Evolutionary conservation across 2,888 invertebrate genomes (phyloP).

Genomic region (Idaea aversata): DNA sequence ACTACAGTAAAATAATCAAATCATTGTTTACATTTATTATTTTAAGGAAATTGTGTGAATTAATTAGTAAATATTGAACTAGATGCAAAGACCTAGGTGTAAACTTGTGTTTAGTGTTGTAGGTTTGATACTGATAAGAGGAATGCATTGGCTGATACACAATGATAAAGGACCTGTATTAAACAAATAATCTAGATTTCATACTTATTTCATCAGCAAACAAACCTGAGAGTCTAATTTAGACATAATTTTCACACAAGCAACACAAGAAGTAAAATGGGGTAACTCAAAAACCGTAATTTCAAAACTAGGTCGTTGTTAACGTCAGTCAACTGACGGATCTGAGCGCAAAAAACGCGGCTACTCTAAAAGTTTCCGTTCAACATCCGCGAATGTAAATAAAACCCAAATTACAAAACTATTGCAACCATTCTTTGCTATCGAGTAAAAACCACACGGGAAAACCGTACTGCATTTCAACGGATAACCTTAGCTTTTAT

Average conservation of each 20-base stretch:
- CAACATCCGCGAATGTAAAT: conserved; percentile 31
- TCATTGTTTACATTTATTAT: no score
- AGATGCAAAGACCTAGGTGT: no score
- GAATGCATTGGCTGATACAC: no score
- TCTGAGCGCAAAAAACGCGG: conserved; percentile 11
- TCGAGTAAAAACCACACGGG: conserved; percentile 51
- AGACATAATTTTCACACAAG: no score
- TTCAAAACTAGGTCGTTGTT: conserved; percentile 14
- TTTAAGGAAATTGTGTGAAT: no score
- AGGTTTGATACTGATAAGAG: no score
- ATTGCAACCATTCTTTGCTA: conserved; percentile 39
- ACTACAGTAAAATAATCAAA: background rate
- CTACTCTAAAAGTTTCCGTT: conserved; percentile 20
- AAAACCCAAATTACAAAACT: conserved; percentile 36
- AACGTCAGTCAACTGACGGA: conserved; percentile 22
- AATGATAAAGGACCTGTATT: no score
- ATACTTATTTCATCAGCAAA: no score
- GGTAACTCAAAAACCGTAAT: conserved; percentile 10
- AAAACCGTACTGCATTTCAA: conserved; percentile 40
- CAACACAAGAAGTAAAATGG: background rate
- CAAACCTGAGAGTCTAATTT: no score
- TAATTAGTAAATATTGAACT: no score
- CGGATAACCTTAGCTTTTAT: conserved; percentile 27
- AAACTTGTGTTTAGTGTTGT: no score
- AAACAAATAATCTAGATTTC: no score